Conservation (phyloP, 2,797 vertebrate species). For the Amphiprion clarkii region DNA sequence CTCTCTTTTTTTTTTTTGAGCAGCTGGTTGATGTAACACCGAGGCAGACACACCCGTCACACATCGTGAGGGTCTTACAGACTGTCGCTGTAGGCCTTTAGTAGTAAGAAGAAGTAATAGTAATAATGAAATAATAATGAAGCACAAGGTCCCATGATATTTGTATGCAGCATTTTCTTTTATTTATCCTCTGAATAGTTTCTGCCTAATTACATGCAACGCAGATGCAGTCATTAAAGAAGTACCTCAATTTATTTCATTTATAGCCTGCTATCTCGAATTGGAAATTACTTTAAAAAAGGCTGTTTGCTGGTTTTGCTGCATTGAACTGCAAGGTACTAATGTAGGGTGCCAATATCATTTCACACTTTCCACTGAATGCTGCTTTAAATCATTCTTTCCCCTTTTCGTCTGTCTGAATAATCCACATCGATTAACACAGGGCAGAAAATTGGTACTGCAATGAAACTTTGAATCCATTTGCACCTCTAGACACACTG, state of each 20-base stretch:
- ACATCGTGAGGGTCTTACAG: conserved; percentile 58
- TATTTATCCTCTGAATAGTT: conserved; percentile 49
- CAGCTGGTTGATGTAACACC: conserved; percentile 65
- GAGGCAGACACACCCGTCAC: conserved; percentile 67
- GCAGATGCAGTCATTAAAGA: conserved; percentile 26
- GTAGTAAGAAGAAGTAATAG: neutral
- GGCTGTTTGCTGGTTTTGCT: conserved; percentile 9
- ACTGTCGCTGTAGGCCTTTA: conserved; percentile 41
- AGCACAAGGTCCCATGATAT: conserved; percentile 29
- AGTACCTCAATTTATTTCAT: conserved; percentile 27
- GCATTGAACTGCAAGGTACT: conserved; percentile 29
- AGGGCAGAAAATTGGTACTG: conserved; percentile 17
- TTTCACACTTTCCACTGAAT: conserved; percentile 19
- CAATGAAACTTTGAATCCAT: conserved; percentile 15
- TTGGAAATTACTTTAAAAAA: conserved; percentile 14
- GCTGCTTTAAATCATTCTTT: conserved; percentile 13
- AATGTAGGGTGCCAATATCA: neutral
- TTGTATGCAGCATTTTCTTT: conserved; percentile 45
- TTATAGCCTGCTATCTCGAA: conserved; percentile 24
- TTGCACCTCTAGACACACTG: conserved; percentile 25
- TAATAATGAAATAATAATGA: too few relatives aligned
- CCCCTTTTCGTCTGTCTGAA: conserved; percentile 13
- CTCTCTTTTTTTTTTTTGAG: conserved; percentile 32
- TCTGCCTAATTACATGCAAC: conserved; percentile 52
- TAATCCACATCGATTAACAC: conserved; percentile 28